Base-by-base conservation (phyloP, 2,113 vertebrate species). In the Poicephalus meyeri region DNA sequence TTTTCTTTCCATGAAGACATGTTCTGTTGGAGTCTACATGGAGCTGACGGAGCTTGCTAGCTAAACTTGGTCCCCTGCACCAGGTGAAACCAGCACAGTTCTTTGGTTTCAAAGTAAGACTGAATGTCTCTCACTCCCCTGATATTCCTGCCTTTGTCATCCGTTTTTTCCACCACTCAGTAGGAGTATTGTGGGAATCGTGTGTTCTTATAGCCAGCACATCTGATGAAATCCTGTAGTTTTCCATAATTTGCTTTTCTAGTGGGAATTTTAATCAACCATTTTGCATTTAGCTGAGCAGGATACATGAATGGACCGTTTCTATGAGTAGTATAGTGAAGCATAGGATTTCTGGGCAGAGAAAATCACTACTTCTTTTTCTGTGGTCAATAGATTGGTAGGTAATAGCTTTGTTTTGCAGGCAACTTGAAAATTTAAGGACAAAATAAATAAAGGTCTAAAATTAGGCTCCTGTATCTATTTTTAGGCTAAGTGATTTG, bases 171-270 rank as follows among this genome's bases (percentile, higher is more conserved):
- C 1, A 0, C 42, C 26, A 31, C 37, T 90, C 37, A 4, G 11
- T 68, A 52, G 35, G 39, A 31, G 6, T 71, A 35, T 44, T 76
- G 78, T 68, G 47, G 52, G 69, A 83, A 69, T 83, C 10, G 19
- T 15, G 26, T 14, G 1, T 55, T 86, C 46, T 69, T 21, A 70
- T 86, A 94, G 60, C 49, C 17, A 65, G 26, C 64, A 58, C 58
- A 53, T 80, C 80, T 69, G n/a, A 80, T 70, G 55, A 83, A 94
- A 82, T 80, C 55, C 56, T 92, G 70, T 47, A 29, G 12, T 37
- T 60, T 95, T 92, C 90, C 69, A 35, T 44, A 37, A 37, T 85
- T 91, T 89, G n/a, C 29, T 79, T 84, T 84, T 94, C 63, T 68
- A 73, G 39, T 66, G 77, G 81, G 66, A 85, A 72, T 91, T 96